Conservation (phyloP, 1,140 invertebrate genomes). For the Thaumatotibia leucotreta region DNA sequence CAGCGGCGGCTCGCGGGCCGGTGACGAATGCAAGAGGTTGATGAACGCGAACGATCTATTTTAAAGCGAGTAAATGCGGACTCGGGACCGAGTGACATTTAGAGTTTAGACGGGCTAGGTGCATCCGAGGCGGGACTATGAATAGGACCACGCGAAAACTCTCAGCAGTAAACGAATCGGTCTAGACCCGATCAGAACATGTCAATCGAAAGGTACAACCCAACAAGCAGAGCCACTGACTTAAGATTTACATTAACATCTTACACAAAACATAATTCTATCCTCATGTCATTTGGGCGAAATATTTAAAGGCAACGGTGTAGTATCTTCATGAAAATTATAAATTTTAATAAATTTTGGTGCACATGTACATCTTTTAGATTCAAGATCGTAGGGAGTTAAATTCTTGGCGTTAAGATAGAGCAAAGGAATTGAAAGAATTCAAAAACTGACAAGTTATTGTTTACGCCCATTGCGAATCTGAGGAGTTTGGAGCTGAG, state of each 20-base stretch:
- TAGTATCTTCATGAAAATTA: too few relatives aligned
- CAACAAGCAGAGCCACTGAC: not conserved
- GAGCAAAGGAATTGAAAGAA: too few relatives aligned
- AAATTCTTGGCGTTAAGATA: too few relatives aligned
- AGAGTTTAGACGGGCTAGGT: constrained; percentile 67
- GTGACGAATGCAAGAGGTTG: constrained; percentile 72
- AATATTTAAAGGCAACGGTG: too few relatives aligned
- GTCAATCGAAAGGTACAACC: not conserved
- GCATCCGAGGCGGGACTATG: constrained; percentile 62
- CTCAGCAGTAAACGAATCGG: not conserved
- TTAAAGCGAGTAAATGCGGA: constrained; percentile 68
- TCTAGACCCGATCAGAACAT: not conserved
- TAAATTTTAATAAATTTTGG: too few relatives aligned
- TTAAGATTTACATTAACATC: not conserved
- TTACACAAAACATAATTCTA: not conserved
- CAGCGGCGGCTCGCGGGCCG: constrained; percentile 32
- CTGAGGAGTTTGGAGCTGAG: not conserved
- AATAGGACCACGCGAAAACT: constrained; percentile 14
- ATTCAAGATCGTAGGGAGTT: too few relatives aligned
- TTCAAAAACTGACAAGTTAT: not conserved
- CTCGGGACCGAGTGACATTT: constrained; percentile 71
- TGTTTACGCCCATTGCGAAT: not conserved
- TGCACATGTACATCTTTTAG: too few relatives aligned
- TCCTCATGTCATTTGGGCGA: not conserved
- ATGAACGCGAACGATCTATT: constrained; percentile 70